phyloP scores from a whole-genome alignment of 2,888 invertebrate genomes.

The Linnaemya tessellans region DNA sequence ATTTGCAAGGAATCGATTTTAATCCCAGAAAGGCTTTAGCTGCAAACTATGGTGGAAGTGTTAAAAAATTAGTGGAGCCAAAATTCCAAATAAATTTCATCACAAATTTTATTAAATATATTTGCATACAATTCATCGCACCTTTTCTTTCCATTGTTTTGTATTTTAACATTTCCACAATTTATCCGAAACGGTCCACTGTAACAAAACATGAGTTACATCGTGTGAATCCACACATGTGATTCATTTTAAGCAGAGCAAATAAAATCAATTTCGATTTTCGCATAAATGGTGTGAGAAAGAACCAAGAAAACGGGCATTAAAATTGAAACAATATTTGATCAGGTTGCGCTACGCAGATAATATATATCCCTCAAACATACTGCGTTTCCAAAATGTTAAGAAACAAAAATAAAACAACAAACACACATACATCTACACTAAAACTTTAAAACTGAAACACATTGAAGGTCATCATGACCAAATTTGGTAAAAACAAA shows the following conservation, averaged over 20 bases:
- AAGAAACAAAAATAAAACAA: slow-evolving; percentile 13
- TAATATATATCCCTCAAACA: slow-evolving; percentile 2
- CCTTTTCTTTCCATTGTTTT: neutral
- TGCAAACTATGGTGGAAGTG: too few species aligned
- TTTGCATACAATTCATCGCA: too few species aligned
- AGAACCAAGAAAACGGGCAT: slow-evolving; percentile 19
- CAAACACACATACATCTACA: slow-evolving; percentile 2
- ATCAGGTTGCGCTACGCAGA: slow-evolving; percentile 38
- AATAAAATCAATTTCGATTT: slow-evolving; percentile 33
- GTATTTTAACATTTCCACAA: neutral
- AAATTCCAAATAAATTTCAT: too few species aligned
- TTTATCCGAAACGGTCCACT: neutral
- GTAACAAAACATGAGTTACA: slow-evolving; percentile 37
- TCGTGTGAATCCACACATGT: slow-evolving; percentile 50
- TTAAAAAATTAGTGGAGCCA: too few species aligned
- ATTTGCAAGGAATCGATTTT: too few species aligned
- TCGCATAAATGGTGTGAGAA: slow-evolving; percentile 60
- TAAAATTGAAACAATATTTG: slow-evolving; percentile 45
- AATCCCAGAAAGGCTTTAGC: too few species aligned
- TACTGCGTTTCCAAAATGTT: slow-evolving; percentile 9
- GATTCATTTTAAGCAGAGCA: slow-evolving; percentile 47
- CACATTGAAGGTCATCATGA: slow-evolving; percentile 26
- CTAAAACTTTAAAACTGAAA: neutral
- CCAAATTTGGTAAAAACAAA: neutral
- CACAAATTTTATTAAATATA: too few species aligned